Base-by-base conservation (phyloP, 2,113 vertebrate species). In the Pangasianodon gigas region DNA sequence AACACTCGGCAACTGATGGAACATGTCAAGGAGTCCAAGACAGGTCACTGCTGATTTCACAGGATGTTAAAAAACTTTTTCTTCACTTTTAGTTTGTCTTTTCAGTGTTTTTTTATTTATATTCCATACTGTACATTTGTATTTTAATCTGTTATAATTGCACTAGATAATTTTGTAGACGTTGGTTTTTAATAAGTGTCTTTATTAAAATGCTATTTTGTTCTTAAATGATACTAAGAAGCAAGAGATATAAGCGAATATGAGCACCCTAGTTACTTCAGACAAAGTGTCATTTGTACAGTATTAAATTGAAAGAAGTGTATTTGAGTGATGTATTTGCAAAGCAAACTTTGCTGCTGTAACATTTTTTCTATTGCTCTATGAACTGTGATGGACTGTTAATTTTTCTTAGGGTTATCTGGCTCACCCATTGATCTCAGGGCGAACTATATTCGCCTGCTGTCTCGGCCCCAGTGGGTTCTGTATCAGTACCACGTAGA, bases 401-500 rank as follows among this genome's bases (percentile, higher is more conserved):
- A 1, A 8, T 2, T 14, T 41, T 74, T 37, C 74, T 56, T 44
- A 99, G 98, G 98, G 44, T 89, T 94, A 37, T 96, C 96, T 0
- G 98, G 98, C 0, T 58, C 54, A 8, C 0, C 71, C 0, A 96
- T 99, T 62, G 94, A 92, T 60, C 90, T 99, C 90, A 95, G 90
- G 2, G 92, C 97, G 0, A 99, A 99, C 95, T 97, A 95, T 90
- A 96, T 98, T 52, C 96, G 97, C 0, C 92, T 99, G 93, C 90
- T 96, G 0, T 98, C 98, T 1, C 97, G 97, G 0, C 98, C 98
- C 0, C 96, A 97, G 82, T 99, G 98, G 98, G 95, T 96, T 56
- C 93, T 99, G 0, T 99, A 97, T 87, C 98, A 99, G 92, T 99
- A 99, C 88, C 98, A 99, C 1, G 94, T 99, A 46, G 95, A 93